Evolutionary conservation across 2,113 vertebrate species (phyloP), one percentile per base, ranked within the genome.

Genomic region (Lophochroa leadbeateri): DNA sequence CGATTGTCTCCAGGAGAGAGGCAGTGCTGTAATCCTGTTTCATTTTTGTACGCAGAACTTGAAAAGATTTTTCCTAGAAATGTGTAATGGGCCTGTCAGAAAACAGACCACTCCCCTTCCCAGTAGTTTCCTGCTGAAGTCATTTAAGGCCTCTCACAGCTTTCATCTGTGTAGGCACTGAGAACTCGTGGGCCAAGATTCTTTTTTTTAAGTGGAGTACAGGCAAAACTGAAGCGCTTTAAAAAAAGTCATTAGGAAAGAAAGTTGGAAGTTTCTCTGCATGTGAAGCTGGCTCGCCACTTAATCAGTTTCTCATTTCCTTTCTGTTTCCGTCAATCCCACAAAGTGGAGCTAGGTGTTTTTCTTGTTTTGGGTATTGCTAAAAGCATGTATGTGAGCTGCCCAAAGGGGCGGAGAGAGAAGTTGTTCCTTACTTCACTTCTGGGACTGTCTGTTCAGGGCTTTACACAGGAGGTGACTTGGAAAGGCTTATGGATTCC

Each of bases 401-500:
- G 80, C 84, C 88, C 86, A 83, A 94, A 96, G 96, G 83, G 89
- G 82, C 7, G 87, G 94, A 46, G 90, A 65, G 87, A 88, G 88
- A 92, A 90, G 72, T 65, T 91, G 83, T 88, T 96, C 88, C 89
- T 94, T 95, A 74, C 86, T 94, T 96, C 76, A 85, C 82, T 96
- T 89, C 82, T 92, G 96, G 94, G 88, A 94, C 90, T 92, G 86
- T 91, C 94, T 94, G 88, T 87, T 96, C 84, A 91, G 86, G 65
- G 82, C 84, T 95, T 96, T 89, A 72, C 94, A 64, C 92, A 94
- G 95, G 96, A 95, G 91, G 92, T 94, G 89, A 74, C 92, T 97
- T 96, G 97, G 96, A 97, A 94, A 70, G 75, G 79, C 74, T 96
- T 20, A 58, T 94, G 93, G 96, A 96, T 96, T 97, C 96, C 96